Percentiles rank a stretch among this genome's conserved stretches.
These are phyloP conservation scores for Cheilosia vulpina DNA, from an alignment of 2,888 invertebrate genomes.

Conservation along the genomic window DNA sequence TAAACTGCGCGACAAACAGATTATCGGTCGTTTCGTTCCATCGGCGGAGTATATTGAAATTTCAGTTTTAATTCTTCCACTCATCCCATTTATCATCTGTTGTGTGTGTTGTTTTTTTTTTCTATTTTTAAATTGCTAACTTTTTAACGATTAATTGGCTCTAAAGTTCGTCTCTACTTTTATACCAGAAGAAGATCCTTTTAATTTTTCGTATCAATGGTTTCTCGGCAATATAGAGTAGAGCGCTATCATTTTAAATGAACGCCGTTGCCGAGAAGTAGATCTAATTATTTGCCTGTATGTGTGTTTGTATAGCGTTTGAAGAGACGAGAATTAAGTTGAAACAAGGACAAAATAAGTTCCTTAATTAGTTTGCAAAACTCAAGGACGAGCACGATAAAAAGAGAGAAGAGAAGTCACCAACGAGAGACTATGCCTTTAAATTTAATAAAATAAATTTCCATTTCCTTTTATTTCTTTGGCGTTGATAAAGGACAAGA, in stretches of 20 bases:
- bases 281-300: conserved; percentile 21
- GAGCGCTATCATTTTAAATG: conserved; percentile 12
- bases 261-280: conserved; percentile 22
- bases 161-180: conserved; percentile 22
- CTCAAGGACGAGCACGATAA: conserved; percentile 21
- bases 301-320: background rate
- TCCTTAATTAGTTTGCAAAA: conserved; percentile 46
- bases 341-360: conserved; percentile 51
- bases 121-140: conserved; percentile 24
- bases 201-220: conserved; percentile 28
- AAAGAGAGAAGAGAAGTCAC: background rate
- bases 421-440: conserved; percentile 25
- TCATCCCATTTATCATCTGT: conserved; percentile 42
- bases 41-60: conserved; percentile 1
- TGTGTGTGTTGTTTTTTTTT: conserved; percentile 2
- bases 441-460: conserved; percentile 34
- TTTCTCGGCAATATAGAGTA: background rate
- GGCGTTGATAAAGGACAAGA: too few relatives aligned
- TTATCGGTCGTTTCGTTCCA: background rate
- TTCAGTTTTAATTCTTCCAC: conserved; percentile 25
- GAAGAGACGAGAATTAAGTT: conserved; percentile 7
- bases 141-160: conserved; percentile 53
- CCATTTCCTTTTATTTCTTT: conserved; percentile 13
- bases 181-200: conserved; percentile 12
- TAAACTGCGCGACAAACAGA: background rate